Percentiles rank a stretch among this genome's conserved stretches.
Conservation (phyloP, 2,113 vertebrate genomes). For the Epinephelus fuscoguttatus region DNA sequence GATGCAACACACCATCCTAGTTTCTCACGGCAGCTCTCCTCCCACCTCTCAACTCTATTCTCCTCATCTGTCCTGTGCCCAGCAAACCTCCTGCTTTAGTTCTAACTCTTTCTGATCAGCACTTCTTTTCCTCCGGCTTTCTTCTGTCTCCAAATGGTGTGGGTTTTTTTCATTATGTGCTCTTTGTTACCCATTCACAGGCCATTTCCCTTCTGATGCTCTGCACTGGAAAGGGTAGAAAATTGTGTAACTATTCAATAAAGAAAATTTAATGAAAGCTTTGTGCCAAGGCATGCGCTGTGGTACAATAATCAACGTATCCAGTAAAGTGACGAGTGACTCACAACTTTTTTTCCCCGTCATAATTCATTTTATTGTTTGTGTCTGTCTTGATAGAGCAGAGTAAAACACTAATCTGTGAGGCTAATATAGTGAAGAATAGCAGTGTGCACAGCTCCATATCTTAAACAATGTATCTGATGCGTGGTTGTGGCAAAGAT, state of each 20-base stretch:
- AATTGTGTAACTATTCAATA: conserved; percentile 37
- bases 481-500: too few relatives aligned
- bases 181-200: conserved; percentile 41
- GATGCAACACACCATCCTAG: background rate
- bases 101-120: conserved; percentile 42
- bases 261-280: conserved; percentile 37
- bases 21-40: conserved; percentile 7
- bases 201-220: conserved; percentile 45
- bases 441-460: too few relatives aligned
- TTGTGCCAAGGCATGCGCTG: conserved; percentile 25
- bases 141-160: conserved; percentile 1
- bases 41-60: background rate
- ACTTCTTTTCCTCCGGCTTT: conserved; percentile 16
- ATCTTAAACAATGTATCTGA: too few relatives aligned
- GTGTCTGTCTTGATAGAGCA: too few relatives aligned
- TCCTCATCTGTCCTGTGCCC: conserved; percentile 25
- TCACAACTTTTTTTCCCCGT: background rate
- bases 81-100: conserved; percentile 13
- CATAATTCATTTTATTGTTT: too few relatives aligned
- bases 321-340: conserved; percentile 21
- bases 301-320: conserved; percentile 24
- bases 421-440: too few relatives aligned
- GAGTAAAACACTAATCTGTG: too few relatives aligned
- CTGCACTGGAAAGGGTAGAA: conserved; percentile 22
- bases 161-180: conserved; percentile 23